Conservation (phyloP, 2,888 invertebrate species). For the Leptinotarsa peninsularis region DNA sequence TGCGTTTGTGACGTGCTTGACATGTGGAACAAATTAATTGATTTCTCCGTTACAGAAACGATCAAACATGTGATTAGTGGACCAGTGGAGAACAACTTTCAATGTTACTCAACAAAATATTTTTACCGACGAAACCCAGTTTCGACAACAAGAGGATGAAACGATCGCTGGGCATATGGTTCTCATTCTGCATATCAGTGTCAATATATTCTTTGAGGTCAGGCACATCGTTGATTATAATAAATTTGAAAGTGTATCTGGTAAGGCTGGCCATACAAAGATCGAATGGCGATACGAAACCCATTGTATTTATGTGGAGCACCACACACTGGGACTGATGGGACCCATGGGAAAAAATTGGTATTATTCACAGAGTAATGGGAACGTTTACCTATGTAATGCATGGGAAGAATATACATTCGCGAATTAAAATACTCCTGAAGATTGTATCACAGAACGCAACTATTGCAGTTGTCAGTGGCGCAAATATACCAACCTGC, state of each 20-base stretch:
- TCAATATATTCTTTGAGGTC: slow-evolving; percentile 13
- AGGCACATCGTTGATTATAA: not conserved
- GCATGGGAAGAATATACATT: too few species aligned
- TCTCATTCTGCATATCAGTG: slow-evolving; percentile 11
- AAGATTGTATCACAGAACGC: too few species aligned
- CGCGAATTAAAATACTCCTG: too few species aligned
- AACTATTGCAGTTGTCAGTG: not conserved
- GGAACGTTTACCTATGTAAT: too few species aligned
- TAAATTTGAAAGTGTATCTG: not conserved
- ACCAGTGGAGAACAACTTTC: slow-evolving; percentile 1
- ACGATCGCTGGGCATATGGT: slow-evolving; percentile 14
- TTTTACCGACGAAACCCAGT: slow-evolving; percentile 6
- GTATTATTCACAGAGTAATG: too few species aligned
- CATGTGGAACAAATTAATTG: not conserved
- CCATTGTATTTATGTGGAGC: too few species aligned
- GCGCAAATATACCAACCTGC: not conserved
- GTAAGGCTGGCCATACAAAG: too few species aligned
- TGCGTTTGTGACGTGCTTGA: not conserved
- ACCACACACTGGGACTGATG: too few species aligned
- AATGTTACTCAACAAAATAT: not conserved
- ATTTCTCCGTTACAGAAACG: not conserved
- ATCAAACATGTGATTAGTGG: not conserved
- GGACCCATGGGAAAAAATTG: too few species aligned
- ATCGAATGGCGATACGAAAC: too few species aligned
- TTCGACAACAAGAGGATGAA: slow-evolving; percentile 6